These are phyloP conservation scores for Anadara kagoshimensis DNA, from an alignment of 1,140 invertebrate species.

Conservation along the genomic window DNA sequence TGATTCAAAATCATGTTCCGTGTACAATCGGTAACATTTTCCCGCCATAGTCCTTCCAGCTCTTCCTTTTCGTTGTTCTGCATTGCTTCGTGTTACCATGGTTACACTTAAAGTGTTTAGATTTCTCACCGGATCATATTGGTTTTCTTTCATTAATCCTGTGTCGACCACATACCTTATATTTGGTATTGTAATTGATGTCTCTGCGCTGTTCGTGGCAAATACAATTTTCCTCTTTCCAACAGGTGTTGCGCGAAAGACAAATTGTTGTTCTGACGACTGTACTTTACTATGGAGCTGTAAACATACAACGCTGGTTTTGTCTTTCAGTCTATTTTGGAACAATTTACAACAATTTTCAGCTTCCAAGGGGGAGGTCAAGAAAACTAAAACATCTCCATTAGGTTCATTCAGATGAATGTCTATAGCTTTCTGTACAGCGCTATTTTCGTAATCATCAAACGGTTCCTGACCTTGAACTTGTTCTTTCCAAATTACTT, in stretches of 20 bases:
- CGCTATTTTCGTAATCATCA: conserved; percentile 94
- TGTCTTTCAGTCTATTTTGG: conserved; percentile 13
- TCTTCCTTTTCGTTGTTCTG: conserved; percentile 68
- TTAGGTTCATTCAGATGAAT: conserved; percentile 92
- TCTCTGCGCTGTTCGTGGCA: conserved; percentile 72
- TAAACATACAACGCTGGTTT: conserved; percentile 56
- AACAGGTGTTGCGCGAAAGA: conserved; percentile 52
- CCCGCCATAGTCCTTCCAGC: conserved; percentile 64
- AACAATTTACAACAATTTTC: conserved; percentile 58
- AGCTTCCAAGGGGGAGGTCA: conserved; percentile 80
- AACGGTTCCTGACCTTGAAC: conserved; percentile 86
- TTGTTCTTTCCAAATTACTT: conserved; percentile 91
- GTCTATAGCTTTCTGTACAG: conserved; percentile 94
- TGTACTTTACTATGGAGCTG: conserved; percentile 97
- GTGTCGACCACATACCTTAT: conserved; percentile 71
- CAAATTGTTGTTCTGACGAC: conserved; percentile 91
- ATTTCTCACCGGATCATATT: conserved; percentile 63
- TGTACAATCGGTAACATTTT: conserved; percentile 67
- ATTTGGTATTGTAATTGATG: conserved; percentile 71
- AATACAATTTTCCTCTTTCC: conserved; percentile 68
- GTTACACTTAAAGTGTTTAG: conserved; percentile 54
- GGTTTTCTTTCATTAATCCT: conserved; percentile 66
- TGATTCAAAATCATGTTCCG: conserved; percentile 48
- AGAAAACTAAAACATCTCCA: conserved; percentile 97
- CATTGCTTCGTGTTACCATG: conserved; percentile 61